Base-by-base conservation (phyloP, 2,888 invertebrate species). In the Drosophila buzzatii region DNA sequence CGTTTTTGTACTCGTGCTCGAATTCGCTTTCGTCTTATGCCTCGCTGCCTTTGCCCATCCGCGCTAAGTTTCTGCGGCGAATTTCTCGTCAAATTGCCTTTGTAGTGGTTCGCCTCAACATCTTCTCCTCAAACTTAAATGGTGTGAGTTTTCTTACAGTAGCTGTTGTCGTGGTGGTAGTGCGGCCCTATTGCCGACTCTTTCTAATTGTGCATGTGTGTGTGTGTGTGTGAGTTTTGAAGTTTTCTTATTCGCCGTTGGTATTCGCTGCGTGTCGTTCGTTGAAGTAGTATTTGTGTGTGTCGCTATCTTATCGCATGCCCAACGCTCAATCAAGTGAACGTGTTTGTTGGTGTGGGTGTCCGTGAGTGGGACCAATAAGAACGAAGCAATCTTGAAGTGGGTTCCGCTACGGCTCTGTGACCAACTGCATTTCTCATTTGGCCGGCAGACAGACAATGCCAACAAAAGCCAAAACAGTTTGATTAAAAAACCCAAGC, bases 121-220 rank as follows among this genome's bases (percentile, higher is more conserved):
- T 73, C 75, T 77, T 77, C 73, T 73, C 62, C 70, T 69, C 51
- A 60, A 56, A 41, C 45, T 59, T 47, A 31, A 23, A 16, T 78
- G 80, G 91, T 90, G 69, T 90, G 84, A 76, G 85, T 81, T 90
- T 82, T 91, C 88, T 85, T 85, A 63, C 39, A 47, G 44, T 66
- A 49, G 45, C 47, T 51, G 33, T 31, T 58, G 60, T 67, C 59
- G 67, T 70, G 57, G 81, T 79, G 58, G 75, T 76, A 45, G 67
- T 72, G 62, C 47, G 42, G 23, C 51, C n/a, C 47, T 77, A 23
- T 81, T 76, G 76, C 73, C 41, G 58, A 53, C 73, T 73, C 68
- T 79, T 62, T 79, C 84, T 72, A 68, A 62, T 56, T 78, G 51
- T 49, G 12, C 16, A 9, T 33, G 59, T 20, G 55, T 37, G 70